phyloP scores from a whole-genome alignment of 1,140 invertebrate species.

The Calycopis cecrops region DNA sequence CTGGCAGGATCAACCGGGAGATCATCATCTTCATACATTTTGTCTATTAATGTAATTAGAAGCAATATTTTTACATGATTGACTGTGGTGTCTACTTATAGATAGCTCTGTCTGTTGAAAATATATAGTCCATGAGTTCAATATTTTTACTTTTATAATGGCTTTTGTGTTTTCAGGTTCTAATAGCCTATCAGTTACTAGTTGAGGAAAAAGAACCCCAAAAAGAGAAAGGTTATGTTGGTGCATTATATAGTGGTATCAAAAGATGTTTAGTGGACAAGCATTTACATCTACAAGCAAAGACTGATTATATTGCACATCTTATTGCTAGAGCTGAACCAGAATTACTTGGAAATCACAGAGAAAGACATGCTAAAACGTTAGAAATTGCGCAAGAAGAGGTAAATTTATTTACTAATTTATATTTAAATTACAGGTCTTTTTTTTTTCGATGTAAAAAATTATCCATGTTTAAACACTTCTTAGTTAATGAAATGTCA shows the following conservation, averaged over 20 bases:
- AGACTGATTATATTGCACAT: constrained; percentile 90
- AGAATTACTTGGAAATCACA: constrained; percentile 87
- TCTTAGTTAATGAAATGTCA: too few species aligned
- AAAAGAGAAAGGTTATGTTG: constrained; percentile 92
- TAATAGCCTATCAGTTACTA: constrained; percentile 89
- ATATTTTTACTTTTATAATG: too few species aligned
- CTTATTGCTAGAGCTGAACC: constrained; percentile 93
- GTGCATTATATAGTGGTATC: constrained; percentile 89
- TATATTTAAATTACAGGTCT: not conserved
- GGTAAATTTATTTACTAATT: constrained; percentile 53
- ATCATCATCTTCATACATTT: too few species aligned
- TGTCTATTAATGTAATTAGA: too few species aligned
- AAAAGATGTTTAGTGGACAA: constrained; percentile 89
- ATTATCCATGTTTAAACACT: not conserved
- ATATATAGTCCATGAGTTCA: too few species aligned
- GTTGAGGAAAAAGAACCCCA: constrained; percentile 88
- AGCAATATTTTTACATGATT: too few species aligned
- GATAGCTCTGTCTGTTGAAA: too few species aligned
- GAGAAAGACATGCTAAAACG: constrained; percentile 95
- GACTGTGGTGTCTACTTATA: too few species aligned
- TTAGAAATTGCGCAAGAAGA: constrained; percentile 96
- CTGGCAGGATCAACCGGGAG: too few species aligned
- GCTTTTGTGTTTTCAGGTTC: constrained; percentile 58
- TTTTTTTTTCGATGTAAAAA: not conserved
- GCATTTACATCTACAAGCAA: constrained; percentile 90